Conservation (phyloP, 2,113 vertebrate species). For the Tamias sibiricus region DNA sequence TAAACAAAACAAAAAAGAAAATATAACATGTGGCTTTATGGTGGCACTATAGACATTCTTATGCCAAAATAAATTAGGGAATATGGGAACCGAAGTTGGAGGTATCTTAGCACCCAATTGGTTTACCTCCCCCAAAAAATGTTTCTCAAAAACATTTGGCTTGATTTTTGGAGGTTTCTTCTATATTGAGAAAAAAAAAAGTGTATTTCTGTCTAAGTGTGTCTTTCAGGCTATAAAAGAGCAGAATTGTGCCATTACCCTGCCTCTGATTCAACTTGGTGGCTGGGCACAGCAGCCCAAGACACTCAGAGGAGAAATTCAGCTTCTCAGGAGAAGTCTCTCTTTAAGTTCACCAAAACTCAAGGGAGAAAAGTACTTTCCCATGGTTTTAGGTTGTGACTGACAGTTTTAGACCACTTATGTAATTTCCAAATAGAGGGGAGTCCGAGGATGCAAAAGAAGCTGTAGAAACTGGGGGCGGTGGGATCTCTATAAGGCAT, state of each 20-base stretch:
- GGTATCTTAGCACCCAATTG: conserved; percentile 38
- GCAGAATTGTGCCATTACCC: background rate
- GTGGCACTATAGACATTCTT: background rate
- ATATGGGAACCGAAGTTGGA: background rate
- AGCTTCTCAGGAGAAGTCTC: background rate
- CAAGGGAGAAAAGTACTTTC: background rate
- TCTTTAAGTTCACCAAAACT: background rate
- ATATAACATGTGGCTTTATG: conserved; percentile 62
- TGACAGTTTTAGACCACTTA: background rate
- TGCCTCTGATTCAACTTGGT: conserved; percentile 4
- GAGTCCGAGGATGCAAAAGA: background rate
- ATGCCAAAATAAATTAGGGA: conserved; percentile 67
- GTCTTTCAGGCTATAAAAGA: conserved; percentile 56
- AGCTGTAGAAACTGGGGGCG: background rate
- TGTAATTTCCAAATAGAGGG: background rate
- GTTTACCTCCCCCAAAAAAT: background rate
- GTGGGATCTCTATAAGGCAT: background rate
- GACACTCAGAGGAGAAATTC: background rate
- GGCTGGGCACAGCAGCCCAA: background rate
- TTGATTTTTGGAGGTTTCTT: conserved; percentile 47
- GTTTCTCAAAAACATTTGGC: conserved; percentile 65
- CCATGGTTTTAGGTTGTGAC: background rate
- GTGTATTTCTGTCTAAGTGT: conserved; percentile 23
- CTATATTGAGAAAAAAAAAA: background rate
- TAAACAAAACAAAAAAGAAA: conserved; percentile 43